Evolutionary conservation across 2,797 vertebrate genomes (phyloP), one percentile per base, ranked within the genome.

Genomic region (Vultur gryphus): DNA sequence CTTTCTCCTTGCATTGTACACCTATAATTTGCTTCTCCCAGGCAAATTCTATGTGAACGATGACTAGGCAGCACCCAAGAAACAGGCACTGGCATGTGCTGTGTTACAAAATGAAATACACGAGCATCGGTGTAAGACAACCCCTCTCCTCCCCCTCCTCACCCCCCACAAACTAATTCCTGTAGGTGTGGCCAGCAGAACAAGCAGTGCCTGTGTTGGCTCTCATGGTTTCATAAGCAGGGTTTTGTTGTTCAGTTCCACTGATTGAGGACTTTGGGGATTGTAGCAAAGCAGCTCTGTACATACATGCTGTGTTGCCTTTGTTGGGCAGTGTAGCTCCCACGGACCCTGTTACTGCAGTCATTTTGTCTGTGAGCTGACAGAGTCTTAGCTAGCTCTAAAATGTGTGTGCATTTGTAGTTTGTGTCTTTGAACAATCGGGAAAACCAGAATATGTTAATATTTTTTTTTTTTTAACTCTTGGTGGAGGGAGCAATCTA

Each of bases 191-290:
- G 91, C 96, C 90, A 89, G 86, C 94, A 89, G 95, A 97, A 97
- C 94, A 96, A 96, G 93, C 31, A 29, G 24, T 54, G 93, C 55
- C 80, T 97, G 95, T 97, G 85, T 91, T 85, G 95, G 96, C 89
- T 97, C 95, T 97, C 72, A 13, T 95, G 97, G 96, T 88, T 98
- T 97, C 96, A 97, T 98, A 98, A 98, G 97, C 96, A 97, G 91
- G 93, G 97, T 95, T 97, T 97, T 98, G 97, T 98, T 97, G 96
- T 97, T 94, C 94, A 85, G 91, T 96, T 95, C 95, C 96, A 94
- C 97, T 97, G 97, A 97, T 95, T 96, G 95, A 94, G n/a, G 97
- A 96, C 94, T 86, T 96, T 14, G 93, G 93, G 95, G 96, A 75
- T 76, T 94, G 93, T 96, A 94, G 96, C 95, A 97, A 97, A 97